A percentile compares a stretch with the other conserved stretches of the same genome.
phyloP scores from a whole-genome alignment of 2,888 invertebrate species.

The Zaprionus obscuricornis region DNA sequence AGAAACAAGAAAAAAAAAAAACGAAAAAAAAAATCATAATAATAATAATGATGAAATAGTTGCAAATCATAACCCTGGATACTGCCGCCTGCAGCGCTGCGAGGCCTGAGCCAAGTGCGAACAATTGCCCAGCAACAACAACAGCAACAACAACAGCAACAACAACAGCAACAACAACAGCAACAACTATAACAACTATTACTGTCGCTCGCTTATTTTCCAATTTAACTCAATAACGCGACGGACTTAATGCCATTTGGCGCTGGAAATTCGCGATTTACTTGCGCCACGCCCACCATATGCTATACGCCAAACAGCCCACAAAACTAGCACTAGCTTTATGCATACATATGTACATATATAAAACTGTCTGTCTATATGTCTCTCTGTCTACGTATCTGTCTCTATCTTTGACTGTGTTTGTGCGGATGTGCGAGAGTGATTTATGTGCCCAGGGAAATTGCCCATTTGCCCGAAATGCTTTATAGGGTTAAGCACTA shows the following conservation, averaged over 20 bases:
- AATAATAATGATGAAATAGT: conserved; percentile 48
- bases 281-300: conserved; percentile 40
- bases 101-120: conserved; percentile 44
- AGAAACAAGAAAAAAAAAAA: conserved; percentile 5
- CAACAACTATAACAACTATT: conserved; percentile 47
- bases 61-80: conserved; percentile 39
- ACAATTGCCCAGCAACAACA: conserved; percentile 37
- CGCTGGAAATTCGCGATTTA: conserved; percentile 74
- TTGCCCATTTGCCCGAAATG: conserved; percentile 46
- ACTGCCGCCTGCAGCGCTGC: neutral
- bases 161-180: conserved; percentile 18
- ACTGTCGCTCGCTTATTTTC: conserved; percentile 79
- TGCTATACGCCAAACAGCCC: conserved; percentile 8
- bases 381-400: conserved; percentile 1
- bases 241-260: conserved; percentile 76
- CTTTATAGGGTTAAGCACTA: conserved; percentile 30
- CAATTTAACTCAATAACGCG: conserved; percentile 81
- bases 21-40: conserved; percentile 19
- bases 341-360: too few species aligned
- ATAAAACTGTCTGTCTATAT: neutral
- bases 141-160: conserved; percentile 7
- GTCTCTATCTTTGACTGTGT: conserved; percentile 5
- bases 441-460: conserved; percentile 63
- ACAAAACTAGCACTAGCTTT: conserved; percentile 14
- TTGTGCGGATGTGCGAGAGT: conserved; percentile 68